phyloP scores from a whole-genome alignment of 2,113 vertebrate genomes.

The Toxotes chatareus region DNA sequence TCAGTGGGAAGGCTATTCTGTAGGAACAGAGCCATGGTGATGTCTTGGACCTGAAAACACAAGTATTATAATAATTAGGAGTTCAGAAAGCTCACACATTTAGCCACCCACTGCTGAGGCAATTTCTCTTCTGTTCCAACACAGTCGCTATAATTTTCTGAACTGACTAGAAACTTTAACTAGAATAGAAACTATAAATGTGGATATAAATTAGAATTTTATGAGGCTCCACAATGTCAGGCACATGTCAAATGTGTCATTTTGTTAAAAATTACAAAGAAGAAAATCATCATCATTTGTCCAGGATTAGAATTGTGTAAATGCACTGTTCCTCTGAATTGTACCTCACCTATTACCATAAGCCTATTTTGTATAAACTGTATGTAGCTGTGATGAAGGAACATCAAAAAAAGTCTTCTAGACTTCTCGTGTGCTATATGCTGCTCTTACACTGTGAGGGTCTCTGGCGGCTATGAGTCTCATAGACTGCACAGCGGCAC shows the following conservation, averaged over 20 bases:
- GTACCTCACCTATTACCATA: too few relatives aligned
- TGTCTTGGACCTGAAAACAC: conserved; percentile 86
- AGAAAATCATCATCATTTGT: background rate
- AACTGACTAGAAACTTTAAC: background rate
- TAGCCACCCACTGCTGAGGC: background rate
- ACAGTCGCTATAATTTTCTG: background rate
- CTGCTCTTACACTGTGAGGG: conserved; percentile 81
- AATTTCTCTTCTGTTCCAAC: background rate
- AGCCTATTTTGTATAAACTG: too few relatives aligned
- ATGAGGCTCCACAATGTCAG: background rate
- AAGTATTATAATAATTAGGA: background rate
- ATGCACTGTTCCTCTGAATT: too few relatives aligned
- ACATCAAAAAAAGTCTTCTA: background rate
- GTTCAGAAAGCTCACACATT: background rate
- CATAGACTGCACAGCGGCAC: conserved; percentile 86
- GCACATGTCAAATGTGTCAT: background rate
- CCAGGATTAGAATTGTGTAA: background rate
- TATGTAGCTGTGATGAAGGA: background rate
- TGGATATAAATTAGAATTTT: background rate
- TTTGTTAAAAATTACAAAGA: background rate
- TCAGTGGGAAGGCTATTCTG: conserved; percentile 76
- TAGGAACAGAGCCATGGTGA: conserved; percentile 82
- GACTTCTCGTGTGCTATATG: background rate
- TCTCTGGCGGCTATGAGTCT: conserved; percentile 86
- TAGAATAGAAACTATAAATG: background rate